phyloP scores from a whole-genome alignment of 2,113 vertebrate genomes.

The Cyphomyrus discorhynchus region DNA sequence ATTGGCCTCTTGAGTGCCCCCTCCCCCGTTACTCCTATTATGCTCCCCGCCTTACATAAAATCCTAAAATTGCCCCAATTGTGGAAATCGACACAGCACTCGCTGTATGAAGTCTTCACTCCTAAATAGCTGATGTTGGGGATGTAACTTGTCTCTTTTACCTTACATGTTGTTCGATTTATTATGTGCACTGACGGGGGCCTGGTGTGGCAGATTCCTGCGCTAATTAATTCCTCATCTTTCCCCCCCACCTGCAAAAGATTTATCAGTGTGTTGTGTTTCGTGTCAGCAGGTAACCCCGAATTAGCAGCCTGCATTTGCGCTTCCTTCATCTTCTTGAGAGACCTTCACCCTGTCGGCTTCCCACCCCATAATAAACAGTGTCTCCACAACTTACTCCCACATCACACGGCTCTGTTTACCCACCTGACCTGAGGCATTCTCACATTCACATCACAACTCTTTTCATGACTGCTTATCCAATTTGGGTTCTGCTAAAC shows the following conservation, averaged over 20 bases:
- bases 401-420: background rate
- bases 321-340: background rate
- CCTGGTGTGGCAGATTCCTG: background rate
- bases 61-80: background rate
- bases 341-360: background rate
- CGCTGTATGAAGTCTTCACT: background rate
- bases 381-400: background rate
- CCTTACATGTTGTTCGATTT: background rate
- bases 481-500: background rate
- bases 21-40: background rate
- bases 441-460: background rate
- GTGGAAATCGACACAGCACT: background rate
- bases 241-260: background rate
- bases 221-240: background rate
- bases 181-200: background rate
- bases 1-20: background rate
- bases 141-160: background rate
- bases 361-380: background rate
- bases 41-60: background rate
- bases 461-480: background rate
- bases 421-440: background rate
- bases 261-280: background rate
- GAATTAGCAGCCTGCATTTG: background rate
- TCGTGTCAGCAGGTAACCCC: background rate
- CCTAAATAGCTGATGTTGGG: background rate